phyloP scores from a whole-genome alignment of 2,888 invertebrate genomes.

The Prosopocoilus inquinatus region DNA sequence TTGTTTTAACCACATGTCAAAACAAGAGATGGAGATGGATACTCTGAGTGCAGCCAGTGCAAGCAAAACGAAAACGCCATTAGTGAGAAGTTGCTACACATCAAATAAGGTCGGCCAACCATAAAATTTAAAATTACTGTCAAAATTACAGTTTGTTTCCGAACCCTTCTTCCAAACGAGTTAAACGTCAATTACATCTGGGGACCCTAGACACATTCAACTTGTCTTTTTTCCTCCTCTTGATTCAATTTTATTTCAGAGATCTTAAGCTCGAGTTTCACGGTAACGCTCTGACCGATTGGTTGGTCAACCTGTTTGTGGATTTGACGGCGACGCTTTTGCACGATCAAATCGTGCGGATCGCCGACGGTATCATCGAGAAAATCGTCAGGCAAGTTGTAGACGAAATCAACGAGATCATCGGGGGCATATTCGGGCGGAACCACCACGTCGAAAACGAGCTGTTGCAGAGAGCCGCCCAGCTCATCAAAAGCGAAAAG shows the following conservation, averaged over 20 bases:
- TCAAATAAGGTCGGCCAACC: too few relatives aligned
- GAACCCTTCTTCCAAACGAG: too few relatives aligned
- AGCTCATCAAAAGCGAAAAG: too few relatives aligned
- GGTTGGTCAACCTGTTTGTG: slow-evolving; percentile 54
- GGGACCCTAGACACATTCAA: not conserved
- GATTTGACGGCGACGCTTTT: slow-evolving; percentile 51
- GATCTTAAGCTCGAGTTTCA: slow-evolving; percentile 52
- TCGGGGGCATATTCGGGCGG: slow-evolving; percentile 5
- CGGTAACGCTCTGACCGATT: slow-evolving; percentile 54
- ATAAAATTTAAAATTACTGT: too few relatives aligned
- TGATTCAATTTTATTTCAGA: slow-evolving; percentile 39
- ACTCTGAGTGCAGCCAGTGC: too few relatives aligned
- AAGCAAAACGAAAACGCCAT: too few relatives aligned
- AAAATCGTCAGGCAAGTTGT: slow-evolving; percentile 45
- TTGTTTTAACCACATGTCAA: too few relatives aligned
- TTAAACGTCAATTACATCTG: too few relatives aligned
- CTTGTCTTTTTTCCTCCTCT: not conserved
- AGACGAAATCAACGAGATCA: slow-evolving; percentile 17
- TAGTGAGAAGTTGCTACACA: too few relatives aligned
- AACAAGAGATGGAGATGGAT: too few relatives aligned
- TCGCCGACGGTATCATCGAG: slow-evolving; percentile 50
- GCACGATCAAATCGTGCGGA: slow-evolving; percentile 51
- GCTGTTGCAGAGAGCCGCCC: not conserved
- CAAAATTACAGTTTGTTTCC: too few relatives aligned
- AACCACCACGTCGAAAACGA: not conserved